Percentiles rank a stretch among this genome's conserved stretches.
Conservation (phyloP, 2,888 invertebrate species). For the Physocephala rufipes region DNA sequence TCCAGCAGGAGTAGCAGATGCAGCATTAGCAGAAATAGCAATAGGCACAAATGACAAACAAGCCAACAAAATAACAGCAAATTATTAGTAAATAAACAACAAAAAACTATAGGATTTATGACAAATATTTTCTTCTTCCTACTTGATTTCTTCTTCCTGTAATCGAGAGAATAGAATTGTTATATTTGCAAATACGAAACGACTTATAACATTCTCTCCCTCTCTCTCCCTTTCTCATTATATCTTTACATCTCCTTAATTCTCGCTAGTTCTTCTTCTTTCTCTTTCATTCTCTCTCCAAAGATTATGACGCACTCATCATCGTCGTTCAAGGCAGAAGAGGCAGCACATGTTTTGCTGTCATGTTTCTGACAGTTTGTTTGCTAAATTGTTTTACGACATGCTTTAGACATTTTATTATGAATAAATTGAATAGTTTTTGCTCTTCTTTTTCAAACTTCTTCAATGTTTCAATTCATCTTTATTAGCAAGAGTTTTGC, state of each 20-base stretch:
- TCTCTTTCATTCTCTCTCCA: neutral
- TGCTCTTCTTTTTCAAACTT: conserved; percentile 25
- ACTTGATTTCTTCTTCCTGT: too few relatives aligned
- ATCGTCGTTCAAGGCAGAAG: neutral
- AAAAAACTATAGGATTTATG: too few relatives aligned
- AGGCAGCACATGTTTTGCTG: conserved; percentile 50
- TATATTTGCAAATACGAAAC: too few relatives aligned
- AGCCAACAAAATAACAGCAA: neutral
- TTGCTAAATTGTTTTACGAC: conserved; percentile 60
- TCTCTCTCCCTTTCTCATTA: neutral
- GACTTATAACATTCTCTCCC: too few relatives aligned
- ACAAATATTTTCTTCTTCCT: too few relatives aligned
- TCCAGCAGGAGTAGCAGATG: too few relatives aligned
- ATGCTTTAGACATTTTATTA: conserved; percentile 57
- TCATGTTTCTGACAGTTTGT: conserved; percentile 62
- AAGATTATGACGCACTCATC: neutral
- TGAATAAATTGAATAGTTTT: conserved; percentile 45
- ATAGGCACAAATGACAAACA: too few relatives aligned
- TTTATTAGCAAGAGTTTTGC: too few relatives aligned
- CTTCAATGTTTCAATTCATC: conserved; percentile 14
- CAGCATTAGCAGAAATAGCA: too few relatives aligned
- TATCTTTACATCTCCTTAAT: neutral
- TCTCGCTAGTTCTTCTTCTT: too few relatives aligned
- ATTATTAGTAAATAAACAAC: conserved; percentile 10
- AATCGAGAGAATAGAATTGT: too few relatives aligned